phyloP scores from a whole-genome alignment of 2,113 vertebrate species.

The Amblyornis subalaris region DNA sequence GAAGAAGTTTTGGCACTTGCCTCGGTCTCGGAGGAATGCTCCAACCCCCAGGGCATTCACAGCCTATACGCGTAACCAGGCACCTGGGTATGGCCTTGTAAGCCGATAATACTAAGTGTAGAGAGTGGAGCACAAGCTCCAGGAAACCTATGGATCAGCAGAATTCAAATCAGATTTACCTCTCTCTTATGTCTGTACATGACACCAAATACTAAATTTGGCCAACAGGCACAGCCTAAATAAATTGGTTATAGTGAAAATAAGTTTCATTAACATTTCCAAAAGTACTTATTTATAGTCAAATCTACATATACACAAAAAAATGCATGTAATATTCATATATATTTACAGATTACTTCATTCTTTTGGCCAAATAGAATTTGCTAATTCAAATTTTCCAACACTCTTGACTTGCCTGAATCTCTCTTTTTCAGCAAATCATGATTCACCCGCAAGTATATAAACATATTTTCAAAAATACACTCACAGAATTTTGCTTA shows the following conservation, averaged over 20 bases:
- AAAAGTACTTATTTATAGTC: background rate
- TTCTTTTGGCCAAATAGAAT: background rate
- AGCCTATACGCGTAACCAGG: background rate
- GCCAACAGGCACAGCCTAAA: background rate
- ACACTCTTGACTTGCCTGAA: background rate
- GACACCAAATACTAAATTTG: background rate
- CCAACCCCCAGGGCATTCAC: background rate
- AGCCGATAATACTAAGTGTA: background rate
- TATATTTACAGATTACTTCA: background rate
- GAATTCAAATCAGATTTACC: background rate
- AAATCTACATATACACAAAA: background rate
- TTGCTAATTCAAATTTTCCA: background rate
- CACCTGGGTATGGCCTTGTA: background rate
- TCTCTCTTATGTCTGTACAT: background rate
- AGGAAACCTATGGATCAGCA: background rate
- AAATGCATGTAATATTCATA: background rate
- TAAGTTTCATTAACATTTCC: background rate
- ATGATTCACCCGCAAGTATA: background rate
- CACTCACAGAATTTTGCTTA: background rate
- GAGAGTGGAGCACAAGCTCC: background rate
- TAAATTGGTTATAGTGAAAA: background rate
- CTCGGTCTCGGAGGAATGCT: background rate
- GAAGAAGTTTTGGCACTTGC: background rate
- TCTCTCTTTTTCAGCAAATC: background rate
- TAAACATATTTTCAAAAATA: background rate